Conservation (phyloP, 2,888 invertebrate species). For the Ophonus ardosiacus region DNA sequence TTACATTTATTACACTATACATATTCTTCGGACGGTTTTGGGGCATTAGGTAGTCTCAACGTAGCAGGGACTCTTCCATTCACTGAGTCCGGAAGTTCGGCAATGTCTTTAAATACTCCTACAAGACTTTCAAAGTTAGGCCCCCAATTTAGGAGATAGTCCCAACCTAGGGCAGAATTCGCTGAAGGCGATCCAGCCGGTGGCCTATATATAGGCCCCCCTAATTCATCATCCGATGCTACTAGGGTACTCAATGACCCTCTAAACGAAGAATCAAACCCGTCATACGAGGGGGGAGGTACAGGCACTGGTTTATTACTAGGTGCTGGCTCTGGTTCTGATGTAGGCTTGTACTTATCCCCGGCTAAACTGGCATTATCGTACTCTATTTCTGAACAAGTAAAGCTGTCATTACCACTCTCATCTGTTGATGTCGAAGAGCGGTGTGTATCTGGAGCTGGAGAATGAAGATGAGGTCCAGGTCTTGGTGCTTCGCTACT, state of each 20-base stretch:
- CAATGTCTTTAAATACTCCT: conserved; percentile 97
- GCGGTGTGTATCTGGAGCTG: conserved; percentile 84
- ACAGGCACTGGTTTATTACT: conserved; percentile 70
- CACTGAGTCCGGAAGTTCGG: conserved; percentile 92
- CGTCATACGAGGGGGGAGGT: conserved; percentile 90
- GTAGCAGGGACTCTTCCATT: conserved; percentile 86
- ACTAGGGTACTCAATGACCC: conserved; percentile 96
- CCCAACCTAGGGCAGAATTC: conserved; percentile 92
- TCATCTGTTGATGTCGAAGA: conserved; percentile 93
- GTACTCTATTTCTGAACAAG: conserved; percentile 98
- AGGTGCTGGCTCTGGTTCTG: conserved; percentile 69
- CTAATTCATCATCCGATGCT: conserved; percentile 94
- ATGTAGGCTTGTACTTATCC: conserved; percentile 82
- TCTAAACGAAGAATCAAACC: conserved; percentile 95
- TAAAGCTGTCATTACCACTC: conserved; percentile 97
- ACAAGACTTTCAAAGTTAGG: conserved; percentile 97
- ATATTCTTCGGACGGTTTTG: conserved; percentile 94
- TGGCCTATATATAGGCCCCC: conserved; percentile 87
- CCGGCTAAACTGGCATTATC: conserved; percentile 92
- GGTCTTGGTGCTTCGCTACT: conserved; percentile 89
- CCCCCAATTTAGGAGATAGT: conserved; percentile 96
- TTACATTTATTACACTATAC: conserved; percentile 77
- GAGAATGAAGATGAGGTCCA: conserved; percentile 85
- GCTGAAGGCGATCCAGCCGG: conserved; percentile 87
- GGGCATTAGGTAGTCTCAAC: conserved; percentile 86